phyloP scores from a whole-genome alignment of 2,797 vertebrate species.

The Lutjanus argentimaculatus region DNA sequence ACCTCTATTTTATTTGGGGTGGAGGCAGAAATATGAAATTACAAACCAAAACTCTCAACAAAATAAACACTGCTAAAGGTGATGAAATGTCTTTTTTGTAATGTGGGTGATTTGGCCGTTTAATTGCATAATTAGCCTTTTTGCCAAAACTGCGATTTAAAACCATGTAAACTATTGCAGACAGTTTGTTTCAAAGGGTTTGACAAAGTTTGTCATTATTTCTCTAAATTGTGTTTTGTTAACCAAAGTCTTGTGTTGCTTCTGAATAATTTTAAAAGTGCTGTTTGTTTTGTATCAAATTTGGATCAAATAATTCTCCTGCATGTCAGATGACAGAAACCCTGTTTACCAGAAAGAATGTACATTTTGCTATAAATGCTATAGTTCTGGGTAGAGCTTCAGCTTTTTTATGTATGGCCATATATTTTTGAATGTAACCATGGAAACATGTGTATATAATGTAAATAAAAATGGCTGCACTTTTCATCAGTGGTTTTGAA shows the following conservation, averaged over 20 bases:
- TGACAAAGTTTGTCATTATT: background rate
- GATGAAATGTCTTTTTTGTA: background rate
- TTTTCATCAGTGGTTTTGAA: constrained; percentile 43
- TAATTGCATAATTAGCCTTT: background rate
- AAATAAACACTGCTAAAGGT: background rate
- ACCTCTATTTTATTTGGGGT: too few relatives aligned
- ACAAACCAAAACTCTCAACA: background rate
- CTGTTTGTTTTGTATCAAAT: background rate
- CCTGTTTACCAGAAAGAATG: constrained; percentile 37
- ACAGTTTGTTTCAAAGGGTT: background rate
- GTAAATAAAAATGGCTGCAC: constrained; percentile 81
- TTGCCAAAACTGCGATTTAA: background rate
- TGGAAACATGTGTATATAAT: constrained; percentile 73
- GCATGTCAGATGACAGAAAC: constrained; percentile 9
- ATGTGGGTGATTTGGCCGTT: background rate
- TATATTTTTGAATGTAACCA: constrained; percentile 77
- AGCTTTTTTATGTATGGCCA: constrained; percentile 41
- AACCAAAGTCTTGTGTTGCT: background rate
- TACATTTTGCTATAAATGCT: constrained; percentile 51
- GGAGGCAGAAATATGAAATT: background rate
- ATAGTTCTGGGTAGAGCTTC: constrained; percentile 25
- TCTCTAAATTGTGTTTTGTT: background rate
- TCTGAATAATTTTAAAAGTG: background rate
- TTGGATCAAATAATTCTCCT: background rate
- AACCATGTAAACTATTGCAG: background rate